phyloP scores from a whole-genome alignment of 2,797 vertebrate species.

The Pangasius macronema region DNA sequence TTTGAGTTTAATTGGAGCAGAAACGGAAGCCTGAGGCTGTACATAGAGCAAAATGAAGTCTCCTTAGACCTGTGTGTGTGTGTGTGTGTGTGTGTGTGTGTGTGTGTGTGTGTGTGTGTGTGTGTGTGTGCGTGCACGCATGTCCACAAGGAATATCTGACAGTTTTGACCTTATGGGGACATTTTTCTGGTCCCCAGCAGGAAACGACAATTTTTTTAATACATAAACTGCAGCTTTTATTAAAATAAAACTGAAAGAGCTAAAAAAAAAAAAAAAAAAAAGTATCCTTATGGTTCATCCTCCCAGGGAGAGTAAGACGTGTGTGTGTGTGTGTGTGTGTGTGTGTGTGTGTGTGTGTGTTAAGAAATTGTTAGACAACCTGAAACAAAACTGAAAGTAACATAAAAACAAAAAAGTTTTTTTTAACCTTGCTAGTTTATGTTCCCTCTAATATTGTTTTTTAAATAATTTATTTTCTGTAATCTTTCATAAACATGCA shows the following conservation, averaged over 20 bases:
- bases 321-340: slow-evolving; percentile 48
- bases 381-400: neutral
- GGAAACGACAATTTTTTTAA: too few species aligned
- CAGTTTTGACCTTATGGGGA: too few species aligned
- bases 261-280: too few species aligned
- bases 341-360: slow-evolving; percentile 19
- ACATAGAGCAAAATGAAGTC: slow-evolving; percentile 83
- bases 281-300: too few species aligned
- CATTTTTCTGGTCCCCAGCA: too few species aligned
- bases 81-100: slow-evolving; percentile 27
- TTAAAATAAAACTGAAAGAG: too few species aligned
- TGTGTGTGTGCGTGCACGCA: too few species aligned
- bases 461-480: neutral
- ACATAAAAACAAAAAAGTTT: too few species aligned
- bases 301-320: slow-evolving; percentile 2
- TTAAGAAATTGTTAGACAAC: neutral
- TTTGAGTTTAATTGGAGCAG: slow-evolving; percentile 89
- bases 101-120: neutral
- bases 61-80: slow-evolving; percentile 74
- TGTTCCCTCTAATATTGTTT: neutral
- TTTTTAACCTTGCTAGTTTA: neutral
- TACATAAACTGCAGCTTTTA: too few species aligned
- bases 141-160: too few species aligned
- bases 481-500: neutral
- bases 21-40: slow-evolving; percentile 81